Percentiles rank a stretch among this genome's conserved stretches.
phyloP scores from a whole-genome alignment of 1,140 invertebrate species.

The Hydropsyche tenuis region DNA sequence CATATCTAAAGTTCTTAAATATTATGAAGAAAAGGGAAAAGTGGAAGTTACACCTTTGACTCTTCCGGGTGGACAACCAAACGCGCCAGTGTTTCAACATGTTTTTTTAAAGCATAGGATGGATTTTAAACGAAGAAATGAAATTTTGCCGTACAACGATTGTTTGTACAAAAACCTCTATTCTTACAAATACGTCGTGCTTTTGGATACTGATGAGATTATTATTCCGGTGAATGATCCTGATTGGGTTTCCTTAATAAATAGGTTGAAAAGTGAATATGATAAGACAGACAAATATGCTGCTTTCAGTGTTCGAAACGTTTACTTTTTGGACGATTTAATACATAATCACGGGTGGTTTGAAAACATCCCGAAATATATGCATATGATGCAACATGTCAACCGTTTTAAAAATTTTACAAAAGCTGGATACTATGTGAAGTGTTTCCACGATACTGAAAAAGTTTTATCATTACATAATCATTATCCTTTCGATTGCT shows the following conservation, averaged over 20 bases:
- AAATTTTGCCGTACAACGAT: slow-evolving; percentile 96
- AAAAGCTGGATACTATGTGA: slow-evolving; percentile 91
- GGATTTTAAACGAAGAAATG: slow-evolving; percentile 92
- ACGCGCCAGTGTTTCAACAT: slow-evolving; percentile 86
- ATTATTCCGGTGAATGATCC: slow-evolving; percentile 86
- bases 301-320: slow-evolving; percentile 90
- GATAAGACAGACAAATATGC: slow-evolving; percentile 70
- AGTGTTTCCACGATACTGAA: slow-evolving; percentile 93
- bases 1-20: slow-evolving; percentile 84
- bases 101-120: slow-evolving; percentile 88
- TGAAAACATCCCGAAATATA: slow-evolving; percentile 83
- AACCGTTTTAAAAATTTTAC: slow-evolving; percentile 90
- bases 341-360: slow-evolving; percentile 82
- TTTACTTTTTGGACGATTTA: slow-evolving; percentile 93
- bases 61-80: slow-evolving; percentile 89
- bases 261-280: slow-evolving; percentile 74
- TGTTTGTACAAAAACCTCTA: slow-evolving; percentile 94
- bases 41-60: slow-evolving; percentile 87
- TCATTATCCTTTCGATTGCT: slow-evolving; percentile 89
- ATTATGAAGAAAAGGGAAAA: slow-evolving; percentile 78
- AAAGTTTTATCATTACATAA: slow-evolving; percentile 90
- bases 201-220: slow-evolving; percentile 93
- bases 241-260: slow-evolving; percentile 84
- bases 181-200: slow-evolving; percentile 86
- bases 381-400: slow-evolving; percentile 95